These are phyloP conservation scores for Poecilia latipinna DNA, from an alignment of 2,113 vertebrate genomes.

Conservation along the genomic window DNA sequence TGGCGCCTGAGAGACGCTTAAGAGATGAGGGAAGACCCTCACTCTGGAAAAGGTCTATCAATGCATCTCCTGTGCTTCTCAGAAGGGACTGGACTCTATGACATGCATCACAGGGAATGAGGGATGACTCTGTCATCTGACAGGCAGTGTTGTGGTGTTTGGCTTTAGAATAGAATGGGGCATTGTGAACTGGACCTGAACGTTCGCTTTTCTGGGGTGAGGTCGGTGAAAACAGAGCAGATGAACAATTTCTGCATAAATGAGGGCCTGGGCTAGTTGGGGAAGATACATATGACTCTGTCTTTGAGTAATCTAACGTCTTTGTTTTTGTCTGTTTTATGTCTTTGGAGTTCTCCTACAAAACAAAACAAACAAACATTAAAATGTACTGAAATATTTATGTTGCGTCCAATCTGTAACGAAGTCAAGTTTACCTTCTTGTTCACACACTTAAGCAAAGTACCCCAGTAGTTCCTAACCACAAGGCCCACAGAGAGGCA, in stretches of 20 bases:
- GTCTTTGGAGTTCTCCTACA: conserved; percentile 41
- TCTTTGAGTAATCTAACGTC: conserved; percentile 15
- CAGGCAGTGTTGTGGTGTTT: conserved; percentile 60
- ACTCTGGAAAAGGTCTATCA: conserved; percentile 82
- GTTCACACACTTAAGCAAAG: conserved; percentile 79
- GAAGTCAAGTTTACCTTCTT: conserved; percentile 43
- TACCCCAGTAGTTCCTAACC: conserved; percentile 85
- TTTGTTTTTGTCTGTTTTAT: conserved; percentile 29
- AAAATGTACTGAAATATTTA: neutral
- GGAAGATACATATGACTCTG: conserved; percentile 4
- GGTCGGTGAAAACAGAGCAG: conserved; percentile 40
- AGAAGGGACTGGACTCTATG: conserved; percentile 78
- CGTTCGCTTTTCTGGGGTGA: conserved; percentile 18
- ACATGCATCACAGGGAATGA: conserved; percentile 83
- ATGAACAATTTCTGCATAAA: conserved; percentile 1
- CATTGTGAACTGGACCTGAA: neutral
- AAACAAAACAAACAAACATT: neutral
- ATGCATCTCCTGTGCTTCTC: conserved; percentile 76
- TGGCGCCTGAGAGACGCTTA: conserved; percentile 77
- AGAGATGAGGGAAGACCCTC: conserved; percentile 90
- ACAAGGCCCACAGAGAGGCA: conserved; percentile 88
- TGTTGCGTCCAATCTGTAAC: neutral
- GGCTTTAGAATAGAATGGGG: neutral
- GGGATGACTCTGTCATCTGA: conserved; percentile 76
- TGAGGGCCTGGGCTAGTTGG: conserved; percentile 22